A percentile compares a stretch with the other conserved stretches of the same genome.
Conservation (phyloP, 2,113 vertebrate species). For the Alosa alosa region DNA sequence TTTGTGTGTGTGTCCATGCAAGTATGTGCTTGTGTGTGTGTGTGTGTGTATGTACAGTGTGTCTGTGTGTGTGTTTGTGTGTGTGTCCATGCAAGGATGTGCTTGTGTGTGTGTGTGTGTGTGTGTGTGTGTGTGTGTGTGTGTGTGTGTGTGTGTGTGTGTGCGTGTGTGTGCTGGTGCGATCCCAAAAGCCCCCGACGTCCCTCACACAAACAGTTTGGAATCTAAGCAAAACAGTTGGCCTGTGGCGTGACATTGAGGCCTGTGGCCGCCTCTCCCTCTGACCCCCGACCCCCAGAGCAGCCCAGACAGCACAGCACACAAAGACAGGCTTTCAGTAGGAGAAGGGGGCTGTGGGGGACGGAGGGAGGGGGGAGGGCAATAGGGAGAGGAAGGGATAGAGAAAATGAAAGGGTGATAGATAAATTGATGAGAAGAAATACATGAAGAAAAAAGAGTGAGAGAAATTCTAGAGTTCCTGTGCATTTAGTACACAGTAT, state of each 20-base stretch:
- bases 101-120: background rate
- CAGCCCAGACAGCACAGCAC: background rate
- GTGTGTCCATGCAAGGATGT: too few relatives aligned
- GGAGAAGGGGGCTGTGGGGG: too few relatives aligned
- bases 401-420: background rate
- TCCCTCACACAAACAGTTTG: background rate
- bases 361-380: background rate
- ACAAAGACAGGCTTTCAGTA: background rate
- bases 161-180: background rate
- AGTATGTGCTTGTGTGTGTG: too few relatives aligned
- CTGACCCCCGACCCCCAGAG: background rate
- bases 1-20: background rate
- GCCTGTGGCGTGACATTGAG: background rate
- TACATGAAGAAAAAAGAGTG: too few relatives aligned
- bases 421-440: too few relatives aligned
- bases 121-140: background rate
- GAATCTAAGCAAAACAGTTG: background rate
- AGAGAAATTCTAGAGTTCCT: background rate
- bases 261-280: background rate
- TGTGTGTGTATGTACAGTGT: too few relatives aligned
- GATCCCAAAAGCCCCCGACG: background rate
- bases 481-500: background rate
- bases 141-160: slow-evolving; percentile 4
- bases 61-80: too few relatives aligned
- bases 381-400: background rate